phyloP scores from a whole-genome alignment of 2,797 vertebrate genomes.

The Epinephelus awoara region DNA sequence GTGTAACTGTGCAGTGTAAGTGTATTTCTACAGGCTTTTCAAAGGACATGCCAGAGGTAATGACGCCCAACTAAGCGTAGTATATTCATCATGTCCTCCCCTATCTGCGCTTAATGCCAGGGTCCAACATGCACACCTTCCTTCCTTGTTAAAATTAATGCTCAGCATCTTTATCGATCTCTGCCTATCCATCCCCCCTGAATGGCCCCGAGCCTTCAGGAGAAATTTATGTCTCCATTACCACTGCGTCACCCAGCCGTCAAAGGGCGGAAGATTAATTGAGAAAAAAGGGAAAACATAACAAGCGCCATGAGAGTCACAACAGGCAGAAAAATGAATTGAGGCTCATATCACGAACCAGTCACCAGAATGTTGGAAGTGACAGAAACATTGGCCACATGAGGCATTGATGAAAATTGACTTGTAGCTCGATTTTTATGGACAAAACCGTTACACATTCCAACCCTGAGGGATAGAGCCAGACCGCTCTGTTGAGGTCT shows the following conservation, averaged over 20 bases:
- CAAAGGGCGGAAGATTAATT: slow-evolving; percentile 60
- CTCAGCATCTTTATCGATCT: slow-evolving; percentile 61
- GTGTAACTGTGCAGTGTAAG: background rate
- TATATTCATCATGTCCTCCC: slow-evolving; percentile 4
- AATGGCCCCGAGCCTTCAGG: slow-evolving; percentile 43
- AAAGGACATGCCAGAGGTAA: background rate
- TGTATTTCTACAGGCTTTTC: background rate
- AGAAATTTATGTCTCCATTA: slow-evolving; percentile 76
- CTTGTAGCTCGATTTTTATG: background rate
- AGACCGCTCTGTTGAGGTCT: background rate
- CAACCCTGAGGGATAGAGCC: background rate
- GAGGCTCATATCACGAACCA: slow-evolving; percentile 18
- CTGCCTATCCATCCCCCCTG: background rate
- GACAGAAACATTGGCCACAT: slow-evolving; percentile 40
- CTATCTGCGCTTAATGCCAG: background rate
- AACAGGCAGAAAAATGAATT: slow-evolving; percentile 32
- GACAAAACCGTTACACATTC: background rate
- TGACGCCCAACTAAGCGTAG: background rate
- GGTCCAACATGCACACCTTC: slow-evolving; percentile 5
- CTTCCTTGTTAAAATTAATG: slow-evolving; percentile 50
- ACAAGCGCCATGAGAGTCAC: slow-evolving; percentile 37
- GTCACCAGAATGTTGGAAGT: slow-evolving; percentile 27
- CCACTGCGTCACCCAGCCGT: slow-evolving; percentile 43
- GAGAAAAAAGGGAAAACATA: slow-evolving; percentile 46
- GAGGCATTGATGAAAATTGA: slow-evolving; percentile 17